Evolutionary conservation across 92 coral and sea anemone genomes (phyloP).

Genomic region (Chrysogorgia sp.): DNA sequence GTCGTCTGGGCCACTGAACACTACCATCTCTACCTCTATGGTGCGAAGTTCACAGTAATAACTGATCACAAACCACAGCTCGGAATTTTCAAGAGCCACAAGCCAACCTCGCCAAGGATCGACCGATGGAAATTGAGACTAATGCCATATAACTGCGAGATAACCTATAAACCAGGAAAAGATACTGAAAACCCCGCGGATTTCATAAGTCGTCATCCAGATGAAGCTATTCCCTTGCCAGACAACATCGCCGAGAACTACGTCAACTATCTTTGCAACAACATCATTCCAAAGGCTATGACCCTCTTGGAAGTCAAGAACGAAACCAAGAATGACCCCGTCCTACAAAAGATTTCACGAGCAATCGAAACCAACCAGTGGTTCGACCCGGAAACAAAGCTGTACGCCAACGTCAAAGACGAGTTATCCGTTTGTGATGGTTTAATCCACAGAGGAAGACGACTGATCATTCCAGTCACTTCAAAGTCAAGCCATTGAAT

Average conservation of each 20-base stretch:
- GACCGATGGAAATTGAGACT: slow-evolving; percentile 32
- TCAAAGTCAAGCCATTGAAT: background rate
- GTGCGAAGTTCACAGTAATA: slow-evolving; percentile 58
- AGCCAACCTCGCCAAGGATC: slow-evolving; percentile 21
- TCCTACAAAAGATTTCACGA: slow-evolving; percentile 39
- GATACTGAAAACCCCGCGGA: slow-evolving; percentile 43
- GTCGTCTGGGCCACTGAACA: slow-evolving; percentile 72
- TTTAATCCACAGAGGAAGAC: slow-evolving; percentile 7
- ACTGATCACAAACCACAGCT: slow-evolving; percentile 73
- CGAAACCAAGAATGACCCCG: slow-evolving; percentile 49
- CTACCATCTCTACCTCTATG: slow-evolving; percentile 61
- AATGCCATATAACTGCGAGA: slow-evolving; percentile 25
- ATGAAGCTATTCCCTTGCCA: slow-evolving; percentile 4
- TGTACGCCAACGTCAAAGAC: slow-evolving; percentile 45
- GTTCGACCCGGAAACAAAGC: slow-evolving; percentile 48
- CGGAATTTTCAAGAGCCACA: slow-evolving; percentile 49
- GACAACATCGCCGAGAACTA: slow-evolving; percentile 55
- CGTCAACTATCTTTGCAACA: slow-evolving; percentile 48
- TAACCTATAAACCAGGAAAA: slow-evolving; percentile 27
- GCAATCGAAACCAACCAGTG: slow-evolving; percentile 55
- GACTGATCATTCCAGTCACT: slow-evolving; percentile 14
- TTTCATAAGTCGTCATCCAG: slow-evolving; percentile 23
- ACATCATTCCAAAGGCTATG: slow-evolving; percentile 55
- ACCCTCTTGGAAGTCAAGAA: slow-evolving; percentile 59
- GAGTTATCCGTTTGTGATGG: slow-evolving; percentile 50